phyloP scores from a whole-genome alignment of 1,140 invertebrate species.

The Nixonia krombeini region DNA sequence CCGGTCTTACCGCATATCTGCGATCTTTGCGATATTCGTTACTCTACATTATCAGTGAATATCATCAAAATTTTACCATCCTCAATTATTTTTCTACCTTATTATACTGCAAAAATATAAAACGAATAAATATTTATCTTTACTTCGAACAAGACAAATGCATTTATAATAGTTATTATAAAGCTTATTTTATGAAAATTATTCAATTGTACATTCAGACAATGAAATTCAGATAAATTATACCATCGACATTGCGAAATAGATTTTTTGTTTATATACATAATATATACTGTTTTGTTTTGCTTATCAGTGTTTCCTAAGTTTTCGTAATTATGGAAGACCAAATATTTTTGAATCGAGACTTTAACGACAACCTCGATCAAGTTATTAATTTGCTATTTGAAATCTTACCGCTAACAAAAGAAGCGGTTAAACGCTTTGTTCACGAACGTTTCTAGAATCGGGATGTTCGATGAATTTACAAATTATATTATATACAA shows the following conservation, averaged over 20 bases:
- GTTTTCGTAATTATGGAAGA: conserved; percentile 1
- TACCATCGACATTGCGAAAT: conserved; percentile 1
- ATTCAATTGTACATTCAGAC: too few species aligned
- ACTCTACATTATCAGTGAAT: conserved; percentile 7
- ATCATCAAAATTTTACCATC: neutral
- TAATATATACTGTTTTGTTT: too few species aligned
- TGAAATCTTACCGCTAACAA: too few species aligned
- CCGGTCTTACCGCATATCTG: conserved; percentile 10
- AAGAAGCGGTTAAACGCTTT: neutral
- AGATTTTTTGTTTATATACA: too few species aligned
- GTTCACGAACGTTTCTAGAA: neutral
- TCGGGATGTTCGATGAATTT: neutral
- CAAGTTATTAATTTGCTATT: neutral
- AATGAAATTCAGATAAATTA: conserved; percentile 12
- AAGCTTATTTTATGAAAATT: too few species aligned
- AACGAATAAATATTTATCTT: too few species aligned
- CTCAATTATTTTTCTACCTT: too few species aligned
- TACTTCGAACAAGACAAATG: too few species aligned
- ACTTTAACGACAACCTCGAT: neutral
- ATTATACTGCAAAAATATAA: too few species aligned
- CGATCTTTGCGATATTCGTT: conserved; percentile 27
- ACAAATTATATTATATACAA: too few species aligned
- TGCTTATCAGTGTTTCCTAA: too few species aligned
- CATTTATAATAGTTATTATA: too few species aligned
- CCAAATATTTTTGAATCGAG: conserved; percentile 4